Percentiles rank a stretch among this genome's conserved stretches.
phyloP scores from a whole-genome alignment of 64 coral and sea anemone species.

The Montipora sp. region DNA sequence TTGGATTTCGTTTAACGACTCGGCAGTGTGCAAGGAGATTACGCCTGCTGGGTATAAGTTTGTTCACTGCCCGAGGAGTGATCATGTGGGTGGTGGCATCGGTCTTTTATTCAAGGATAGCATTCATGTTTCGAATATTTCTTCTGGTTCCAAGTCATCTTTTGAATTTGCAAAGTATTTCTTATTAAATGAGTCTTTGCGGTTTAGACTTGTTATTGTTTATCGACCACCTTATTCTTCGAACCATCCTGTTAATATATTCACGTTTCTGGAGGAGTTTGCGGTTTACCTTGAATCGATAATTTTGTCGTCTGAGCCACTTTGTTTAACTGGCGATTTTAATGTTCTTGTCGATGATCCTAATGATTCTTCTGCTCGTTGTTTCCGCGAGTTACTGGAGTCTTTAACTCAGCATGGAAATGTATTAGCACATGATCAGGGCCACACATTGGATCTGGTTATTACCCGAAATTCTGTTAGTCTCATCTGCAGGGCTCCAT shows the following conservation, averaged over 20 bases:
- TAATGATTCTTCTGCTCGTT: neutral
- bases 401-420: conserved; percentile 60
- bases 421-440: too few species aligned
- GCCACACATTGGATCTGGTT: conserved; percentile 67
- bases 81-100: conserved; percentile 6
- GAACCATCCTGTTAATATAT: conserved; percentile 19
- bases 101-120: neutral
- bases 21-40: too few species aligned
- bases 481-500: conserved; percentile 37
- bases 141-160: conserved; percentile 24
- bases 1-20: too few species aligned
- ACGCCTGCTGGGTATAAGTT: neutral
- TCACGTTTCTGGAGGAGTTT: conserved; percentile 31
- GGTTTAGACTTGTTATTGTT: conserved; percentile 32
- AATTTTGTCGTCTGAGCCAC: conserved; percentile 16
- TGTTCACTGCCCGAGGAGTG: neutral
- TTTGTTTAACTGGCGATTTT: conserved; percentile 21
- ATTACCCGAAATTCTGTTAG: conserved; percentile 44
- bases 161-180: conserved; percentile 54
- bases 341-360: conserved; percentile 48
- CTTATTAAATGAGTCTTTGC: neutral
- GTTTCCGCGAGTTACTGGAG: conserved; percentile 43
- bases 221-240: conserved; percentile 56
- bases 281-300: conserved; percentile 35
- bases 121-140: conserved; percentile 19